phyloP scores from a whole-genome alignment of 2,888 invertebrate species.

The Mayetiola destructor region DNA sequence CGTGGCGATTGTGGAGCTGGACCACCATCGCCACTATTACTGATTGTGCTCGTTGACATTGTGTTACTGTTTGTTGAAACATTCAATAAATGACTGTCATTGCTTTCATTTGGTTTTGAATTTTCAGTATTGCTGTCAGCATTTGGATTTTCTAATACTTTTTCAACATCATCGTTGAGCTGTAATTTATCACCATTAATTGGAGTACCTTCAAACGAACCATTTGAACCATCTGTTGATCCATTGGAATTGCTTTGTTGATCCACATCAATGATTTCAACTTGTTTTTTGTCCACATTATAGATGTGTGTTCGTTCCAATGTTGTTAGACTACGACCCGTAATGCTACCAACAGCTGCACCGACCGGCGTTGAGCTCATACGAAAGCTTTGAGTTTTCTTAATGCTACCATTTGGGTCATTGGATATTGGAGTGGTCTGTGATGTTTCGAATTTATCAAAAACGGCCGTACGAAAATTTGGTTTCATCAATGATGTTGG shows the following conservation, averaged over 20 bases:
- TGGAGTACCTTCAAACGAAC: background rate
- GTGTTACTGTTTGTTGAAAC: conserved; percentile 14
- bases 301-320: conserved; percentile 21
- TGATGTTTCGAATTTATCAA: conserved; percentile 15
- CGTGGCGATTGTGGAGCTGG: conserved; percentile 20
- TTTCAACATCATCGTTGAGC: background rate
- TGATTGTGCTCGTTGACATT: conserved; percentile 10
- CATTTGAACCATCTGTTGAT: background rate
- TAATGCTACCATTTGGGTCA: conserved; percentile 5
- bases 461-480: conserved; percentile 18
- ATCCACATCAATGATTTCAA: conserved; percentile 20
- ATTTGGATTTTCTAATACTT: background rate
- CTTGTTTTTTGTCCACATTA: conserved; percentile 22
- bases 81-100: background rate
- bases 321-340: conserved; percentile 17
- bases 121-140: background rate
- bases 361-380: conserved; percentile 12
- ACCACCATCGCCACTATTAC: background rate
- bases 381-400: conserved; percentile 21
- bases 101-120: background rate
- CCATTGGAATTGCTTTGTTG: conserved; percentile 8
- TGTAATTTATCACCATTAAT: background rate
- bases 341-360: conserved; percentile 15
- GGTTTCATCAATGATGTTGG: conserved; percentile 33
- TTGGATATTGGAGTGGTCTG: conserved; percentile 10